Evolutionary conservation across 92 coral and sea anemone species (phyloP).

Genomic region (Pocillopora grandis): DNA sequence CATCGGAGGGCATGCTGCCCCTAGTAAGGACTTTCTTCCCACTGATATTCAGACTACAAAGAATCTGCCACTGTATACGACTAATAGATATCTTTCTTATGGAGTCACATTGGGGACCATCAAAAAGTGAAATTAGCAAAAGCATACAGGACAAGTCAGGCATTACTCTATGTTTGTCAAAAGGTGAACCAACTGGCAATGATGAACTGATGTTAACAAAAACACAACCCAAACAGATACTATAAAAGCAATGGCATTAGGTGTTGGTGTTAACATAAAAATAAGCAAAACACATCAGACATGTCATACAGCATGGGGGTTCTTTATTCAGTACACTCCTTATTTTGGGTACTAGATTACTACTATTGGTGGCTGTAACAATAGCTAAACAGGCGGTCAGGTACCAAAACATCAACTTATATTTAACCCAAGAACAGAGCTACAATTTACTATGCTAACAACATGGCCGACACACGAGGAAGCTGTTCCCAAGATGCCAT

Average conservation of each 20-base stretch:
- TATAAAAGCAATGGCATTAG: not conserved
- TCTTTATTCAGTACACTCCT: not conserved
- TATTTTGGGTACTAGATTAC: not conserved
- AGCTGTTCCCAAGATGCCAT: too few species aligned
- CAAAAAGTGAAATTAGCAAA: not conserved
- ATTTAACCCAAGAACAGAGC: too few species aligned
- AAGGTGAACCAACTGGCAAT: not conserved
- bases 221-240: not conserved
- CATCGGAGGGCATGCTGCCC: too few species aligned
- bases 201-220: not conserved
- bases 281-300: not conserved
- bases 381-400: too few species aligned
- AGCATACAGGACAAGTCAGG: not conserved
- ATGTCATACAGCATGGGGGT: not conserved
- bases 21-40: too few species aligned
- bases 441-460: too few species aligned
- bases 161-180: not conserved
- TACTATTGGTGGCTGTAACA: not conserved
- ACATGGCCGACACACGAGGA: too few species aligned
- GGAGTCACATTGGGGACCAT: not conserved
- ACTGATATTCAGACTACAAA: too few species aligned
- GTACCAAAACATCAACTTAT: too few species aligned
- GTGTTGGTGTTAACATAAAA: not conserved
- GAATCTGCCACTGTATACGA: too few species aligned
- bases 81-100: too few species aligned